Conservation (phyloP, 2,113 vertebrate genomes). For the Pipra filicauda region DNA sequence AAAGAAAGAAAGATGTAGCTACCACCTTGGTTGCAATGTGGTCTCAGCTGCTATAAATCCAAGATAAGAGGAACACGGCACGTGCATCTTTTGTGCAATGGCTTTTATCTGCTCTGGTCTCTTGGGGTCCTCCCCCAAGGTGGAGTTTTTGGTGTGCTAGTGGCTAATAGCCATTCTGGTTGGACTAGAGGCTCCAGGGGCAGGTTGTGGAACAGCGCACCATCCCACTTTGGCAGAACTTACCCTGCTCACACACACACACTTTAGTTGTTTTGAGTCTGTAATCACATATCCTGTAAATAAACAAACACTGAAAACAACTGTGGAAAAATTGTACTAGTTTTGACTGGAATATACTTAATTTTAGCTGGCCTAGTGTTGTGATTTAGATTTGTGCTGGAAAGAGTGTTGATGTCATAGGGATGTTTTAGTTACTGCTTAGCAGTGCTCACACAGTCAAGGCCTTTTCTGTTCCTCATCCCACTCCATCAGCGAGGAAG, state of each 20-base stretch:
- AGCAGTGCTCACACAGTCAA: not conserved
- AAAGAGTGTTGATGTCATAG: not conserved
- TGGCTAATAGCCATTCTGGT: not conserved
- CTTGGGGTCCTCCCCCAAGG: too few species aligned
- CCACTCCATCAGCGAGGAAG: accelerated
- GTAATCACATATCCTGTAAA: not conserved
- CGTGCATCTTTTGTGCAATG: not conserved
- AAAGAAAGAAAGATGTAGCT: not conserved
- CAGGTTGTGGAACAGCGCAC: not conserved
- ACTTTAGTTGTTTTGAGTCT: not conserved
- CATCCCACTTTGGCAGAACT: not conserved
- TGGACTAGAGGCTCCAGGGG: not conserved
- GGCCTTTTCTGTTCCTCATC: not conserved
- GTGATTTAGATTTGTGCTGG: not conserved
- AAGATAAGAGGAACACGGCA: not conserved
- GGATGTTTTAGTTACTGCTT: not conserved
- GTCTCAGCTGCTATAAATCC: not conserved
- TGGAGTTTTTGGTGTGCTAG: not conserved
- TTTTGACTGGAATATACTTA: not conserved
- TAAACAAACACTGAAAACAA: not conserved
- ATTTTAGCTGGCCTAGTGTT: not conserved
- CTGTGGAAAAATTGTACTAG: not conserved
- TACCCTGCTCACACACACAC: not conserved
- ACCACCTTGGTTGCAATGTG: not conserved
- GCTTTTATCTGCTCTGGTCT: not conserved